These are phyloP conservation scores for Meteorus sp. DNA, from an alignment of 1,140 invertebrate genomes.

Conservation along the genomic window DNA sequence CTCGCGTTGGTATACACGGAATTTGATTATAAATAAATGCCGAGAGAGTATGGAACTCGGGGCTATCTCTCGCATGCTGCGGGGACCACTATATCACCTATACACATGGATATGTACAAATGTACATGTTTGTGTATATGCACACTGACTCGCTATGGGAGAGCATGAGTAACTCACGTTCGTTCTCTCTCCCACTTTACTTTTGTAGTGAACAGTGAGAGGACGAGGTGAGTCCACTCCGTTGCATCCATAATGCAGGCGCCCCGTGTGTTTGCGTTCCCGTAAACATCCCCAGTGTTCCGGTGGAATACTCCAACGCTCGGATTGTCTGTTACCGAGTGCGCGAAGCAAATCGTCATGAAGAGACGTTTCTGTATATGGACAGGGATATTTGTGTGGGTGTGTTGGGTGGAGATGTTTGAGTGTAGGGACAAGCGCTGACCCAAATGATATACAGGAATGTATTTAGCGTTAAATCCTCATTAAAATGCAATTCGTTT, in stretches of 20 bases:
- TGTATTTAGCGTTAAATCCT: background rate
- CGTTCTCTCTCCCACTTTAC: too few relatives aligned
- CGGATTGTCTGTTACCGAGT: constrained; percentile 48
- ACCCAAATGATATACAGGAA: too few relatives aligned
- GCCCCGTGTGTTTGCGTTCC: constrained; percentile 47
- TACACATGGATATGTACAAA: too few relatives aligned
- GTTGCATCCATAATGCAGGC: constrained; percentile 57
- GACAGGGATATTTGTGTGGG: background rate
- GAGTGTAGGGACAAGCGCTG: too few relatives aligned
- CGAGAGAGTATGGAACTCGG: constrained; percentile 34
- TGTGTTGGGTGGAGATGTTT: background rate
- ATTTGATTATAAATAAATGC: constrained; percentile 61
- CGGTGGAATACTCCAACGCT: constrained; percentile 43
- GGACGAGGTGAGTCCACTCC: constrained; percentile 44
- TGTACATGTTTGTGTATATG: too few relatives aligned
- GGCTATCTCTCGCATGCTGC: constrained; percentile 32
- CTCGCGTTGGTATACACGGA: constrained; percentile 50
- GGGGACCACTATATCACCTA: constrained; percentile 25
- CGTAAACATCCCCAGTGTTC: constrained; percentile 50
- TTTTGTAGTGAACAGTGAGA: too few relatives aligned
- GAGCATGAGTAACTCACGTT: too few relatives aligned
- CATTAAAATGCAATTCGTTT: too few relatives aligned
- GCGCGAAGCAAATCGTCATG: constrained; percentile 12
- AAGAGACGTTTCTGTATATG: background rate
- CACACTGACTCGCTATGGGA: too few relatives aligned